Conservation (phyloP, 2,797 vertebrate genomes). For the Coluber constrictor region DNA sequence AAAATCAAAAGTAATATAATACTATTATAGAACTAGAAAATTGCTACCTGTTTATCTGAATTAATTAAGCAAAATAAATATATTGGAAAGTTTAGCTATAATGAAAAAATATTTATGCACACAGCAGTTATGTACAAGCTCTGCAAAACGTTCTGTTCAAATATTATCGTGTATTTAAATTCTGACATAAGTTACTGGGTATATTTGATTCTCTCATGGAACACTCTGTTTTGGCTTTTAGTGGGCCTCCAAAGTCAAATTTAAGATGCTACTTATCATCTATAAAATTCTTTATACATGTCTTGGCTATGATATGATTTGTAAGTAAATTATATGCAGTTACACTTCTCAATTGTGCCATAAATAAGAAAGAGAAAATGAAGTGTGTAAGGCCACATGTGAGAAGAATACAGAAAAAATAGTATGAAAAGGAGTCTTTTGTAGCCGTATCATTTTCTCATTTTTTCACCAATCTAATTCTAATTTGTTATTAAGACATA, state of each 20-base stretch:
- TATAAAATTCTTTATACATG: neutral
- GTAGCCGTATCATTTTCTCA: neutral
- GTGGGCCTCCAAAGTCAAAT: neutral
- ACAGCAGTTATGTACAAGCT: neutral
- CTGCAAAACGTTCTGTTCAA: neutral
- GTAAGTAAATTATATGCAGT: neutral
- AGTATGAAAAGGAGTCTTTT: neutral
- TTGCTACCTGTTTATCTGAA: neutral
- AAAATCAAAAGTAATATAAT: constrained; percentile 11
- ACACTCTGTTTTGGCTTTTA: neutral
- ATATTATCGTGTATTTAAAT: neutral
- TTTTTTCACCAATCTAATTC: neutral
- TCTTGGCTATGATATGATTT: neutral
- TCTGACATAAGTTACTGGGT: neutral
- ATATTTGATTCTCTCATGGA: neutral
- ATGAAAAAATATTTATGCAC: neutral
- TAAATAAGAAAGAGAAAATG: neutral
- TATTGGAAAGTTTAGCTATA: neutral
- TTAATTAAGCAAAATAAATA: neutral
- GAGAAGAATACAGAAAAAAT: neutral
- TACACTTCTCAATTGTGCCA: neutral
- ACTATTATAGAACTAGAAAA: neutral
- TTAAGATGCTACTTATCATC: neutral
- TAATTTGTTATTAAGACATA: neutral
- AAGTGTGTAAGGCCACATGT: neutral